Base-by-base conservation (phyloP, 2,888 invertebrate species). In the Saturnia pavonia region DNA sequence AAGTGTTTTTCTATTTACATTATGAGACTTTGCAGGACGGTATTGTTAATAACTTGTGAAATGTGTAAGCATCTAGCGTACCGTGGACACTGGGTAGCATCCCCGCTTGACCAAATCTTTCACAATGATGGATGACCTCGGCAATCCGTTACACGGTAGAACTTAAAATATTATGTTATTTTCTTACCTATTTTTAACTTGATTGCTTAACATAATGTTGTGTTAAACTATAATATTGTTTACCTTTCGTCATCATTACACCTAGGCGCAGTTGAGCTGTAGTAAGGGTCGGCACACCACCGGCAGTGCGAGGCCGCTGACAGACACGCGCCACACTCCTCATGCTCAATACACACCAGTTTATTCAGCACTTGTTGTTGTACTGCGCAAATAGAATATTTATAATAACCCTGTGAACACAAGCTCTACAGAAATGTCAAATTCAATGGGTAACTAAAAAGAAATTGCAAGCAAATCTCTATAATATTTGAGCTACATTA, bases 231-330 rank as follows among this genome's bases (percentile, higher is more conserved):
- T 69, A 54, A 22, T 67, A 14, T 25, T 14, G 69, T 78, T 78
- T 69, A 94, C 94, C 90, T 92, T 57, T 88, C 88, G 43, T 91
- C 89, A 72, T 91, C 89, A 73, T 93, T 92, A 80, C 94, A 94
- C 16, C 94, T 80, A 11, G 91, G 90, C 0, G 82, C 87, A 1
- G 80, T 80, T 1, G 83, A 72, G 65, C 82, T 87, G 84, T 87
- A 94, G 84, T 90, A 88, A 1, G 90, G 90, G 74, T 94, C 92
- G 0, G 92, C 93, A 48, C 94, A 94, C 94, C 94, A 94, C 51
- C 92, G 88, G 72, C 94, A 94, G 78, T 92, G 91, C 4, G 86
- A 82, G 0, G 93, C 93, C 0, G 93, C 92, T 0, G 89, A 85
- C 48, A 94, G 79, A 70, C 94, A 94, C 0, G 89, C 79, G 0